Conservation (phyloP, 2,113 vertebrate genomes). For the Cololabis saira region DNA sequence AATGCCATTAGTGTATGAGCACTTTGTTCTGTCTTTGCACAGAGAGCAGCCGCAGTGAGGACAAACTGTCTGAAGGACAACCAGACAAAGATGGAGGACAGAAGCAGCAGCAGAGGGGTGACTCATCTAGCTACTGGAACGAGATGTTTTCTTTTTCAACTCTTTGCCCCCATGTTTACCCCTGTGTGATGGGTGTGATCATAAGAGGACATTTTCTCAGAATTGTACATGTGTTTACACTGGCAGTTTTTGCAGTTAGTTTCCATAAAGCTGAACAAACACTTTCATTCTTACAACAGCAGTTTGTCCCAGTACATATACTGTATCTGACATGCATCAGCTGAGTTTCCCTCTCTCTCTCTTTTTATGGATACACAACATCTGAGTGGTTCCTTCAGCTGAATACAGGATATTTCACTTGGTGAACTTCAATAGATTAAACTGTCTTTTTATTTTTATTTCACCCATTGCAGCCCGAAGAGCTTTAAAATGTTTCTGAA, state of each 20-base stretch:
- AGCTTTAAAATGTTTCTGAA: not conserved
- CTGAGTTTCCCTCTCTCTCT: too few relatives aligned
- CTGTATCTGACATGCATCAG: too few relatives aligned
- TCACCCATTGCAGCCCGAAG: not conserved
- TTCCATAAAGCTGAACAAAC: not conserved
- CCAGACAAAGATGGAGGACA: constrained; percentile 23
- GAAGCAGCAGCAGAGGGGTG: constrained; percentile 52
- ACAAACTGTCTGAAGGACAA: constrained; percentile 36
- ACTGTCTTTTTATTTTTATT: not conserved
- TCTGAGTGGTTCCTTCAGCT: too few relatives aligned
- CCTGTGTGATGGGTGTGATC: constrained; percentile 29
- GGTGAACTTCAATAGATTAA: not conserved
- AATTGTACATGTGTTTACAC: constrained; percentile 25
- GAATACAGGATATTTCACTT: too few relatives aligned
- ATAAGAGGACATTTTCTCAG: constrained; percentile 14
- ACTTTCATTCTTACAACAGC: too few relatives aligned
- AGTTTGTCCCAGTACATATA: too few relatives aligned
- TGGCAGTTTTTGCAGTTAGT: constrained; percentile 8
- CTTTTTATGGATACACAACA: too few relatives aligned
- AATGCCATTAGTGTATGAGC: not conserved
- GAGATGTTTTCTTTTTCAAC: constrained; percentile 39
- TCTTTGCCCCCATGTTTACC: constrained; percentile 35
- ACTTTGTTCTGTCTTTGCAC: constrained; percentile 39
- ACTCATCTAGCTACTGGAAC: constrained; percentile 62
- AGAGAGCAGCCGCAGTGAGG: constrained; percentile 78